phyloP scores from a whole-genome alignment of 2,888 invertebrate species.

The Cryptops parisi region DNA sequence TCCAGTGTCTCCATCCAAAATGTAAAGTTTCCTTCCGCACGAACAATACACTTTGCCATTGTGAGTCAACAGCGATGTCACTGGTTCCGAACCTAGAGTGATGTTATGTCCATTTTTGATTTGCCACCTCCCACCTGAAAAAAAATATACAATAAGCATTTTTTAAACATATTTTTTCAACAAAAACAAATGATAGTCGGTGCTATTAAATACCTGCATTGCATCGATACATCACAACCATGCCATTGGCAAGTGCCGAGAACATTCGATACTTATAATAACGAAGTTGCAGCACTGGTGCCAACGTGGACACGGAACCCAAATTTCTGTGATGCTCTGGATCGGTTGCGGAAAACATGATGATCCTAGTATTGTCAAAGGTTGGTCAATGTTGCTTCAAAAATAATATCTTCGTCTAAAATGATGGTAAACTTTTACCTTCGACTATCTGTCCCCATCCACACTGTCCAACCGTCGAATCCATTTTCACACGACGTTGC shows the following conservation, averaged over 20 bases:
- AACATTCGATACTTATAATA: conserved; percentile 78
- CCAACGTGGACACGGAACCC: conserved; percentile 29
- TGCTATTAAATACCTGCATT: conserved; percentile 22
- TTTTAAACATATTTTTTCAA: too few species aligned
- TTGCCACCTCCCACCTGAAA: conserved; percentile 46
- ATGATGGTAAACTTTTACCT: conserved; percentile 31
- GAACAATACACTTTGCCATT: conserved; percentile 73
- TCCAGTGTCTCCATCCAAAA: conserved; percentile 59
- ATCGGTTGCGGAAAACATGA: conserved; percentile 17
- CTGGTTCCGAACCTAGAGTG: conserved; percentile 50
- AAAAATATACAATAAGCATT: too few species aligned
- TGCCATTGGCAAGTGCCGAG: conserved; percentile 68
- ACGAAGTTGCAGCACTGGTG: conserved; percentile 53
- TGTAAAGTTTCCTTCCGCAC: conserved; percentile 69
- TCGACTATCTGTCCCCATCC: conserved; percentile 80
- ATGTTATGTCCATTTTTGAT: conserved; percentile 57
- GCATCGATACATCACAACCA: conserved; percentile 56
- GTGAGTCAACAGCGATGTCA: conserved; percentile 60
- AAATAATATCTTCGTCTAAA: neutral
- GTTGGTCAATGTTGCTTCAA: neutral
- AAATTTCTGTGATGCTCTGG: conserved; percentile 16
- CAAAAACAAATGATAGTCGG: too few species aligned
- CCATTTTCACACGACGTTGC: conserved; percentile 17
- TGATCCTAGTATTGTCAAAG: conserved; percentile 13
- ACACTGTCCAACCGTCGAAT: conserved; percentile 42